Base-by-base conservation (phyloP, 2,113 vertebrate species). In the Rhinolophus sinicus region DNA sequence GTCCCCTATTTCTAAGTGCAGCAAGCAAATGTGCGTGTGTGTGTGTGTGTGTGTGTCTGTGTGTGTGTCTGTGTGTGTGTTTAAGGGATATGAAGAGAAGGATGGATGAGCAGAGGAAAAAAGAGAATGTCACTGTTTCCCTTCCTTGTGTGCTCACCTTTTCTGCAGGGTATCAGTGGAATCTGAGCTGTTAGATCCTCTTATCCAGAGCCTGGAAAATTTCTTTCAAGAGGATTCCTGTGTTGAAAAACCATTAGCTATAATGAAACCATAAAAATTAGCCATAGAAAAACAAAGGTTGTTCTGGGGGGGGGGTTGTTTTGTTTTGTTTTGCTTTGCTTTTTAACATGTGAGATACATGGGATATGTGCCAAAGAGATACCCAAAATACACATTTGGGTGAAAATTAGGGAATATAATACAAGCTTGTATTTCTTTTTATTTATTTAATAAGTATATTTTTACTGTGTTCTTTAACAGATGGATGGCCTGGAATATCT, bases 201-300 rank as follows among this genome's bases (percentile, higher is more conserved):
- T 89, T 19, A 75, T 13, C 8, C 40, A 91, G 38, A 95, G 47
- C 52, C 60, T 91, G 50, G 65, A 18, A 85, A 84, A 70, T 81
- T 80, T 70, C 40, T 28, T 90, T 73, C 62, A 77, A 94, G 91
- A 88, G 52, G 73, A 91, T 67, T 94, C 67, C 72, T 88, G 54
- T 67, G 33, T 60, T 91, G 58, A 91, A 97, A 93, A 96, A 56
- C 78, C 54, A 88, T 88, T 86, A 69, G 50, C 73, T 77, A 73
- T 67, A 67, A 78, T 76, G 50, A 97, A 95, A 85, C 60, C 65
- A 81, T 91, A 85, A 93, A 91, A 88, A 69, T 69, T 70, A 88
- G 35, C 11, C 47, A 83, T n/a, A 83, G 56, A 60, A 60, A 95
- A 90, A 94, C 88, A 90, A 92, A 70, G 1, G 22, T 33, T 92